Evolutionary conservation across 2,888 invertebrate species (phyloP).

Genomic region (Heliconius erato): DNA sequence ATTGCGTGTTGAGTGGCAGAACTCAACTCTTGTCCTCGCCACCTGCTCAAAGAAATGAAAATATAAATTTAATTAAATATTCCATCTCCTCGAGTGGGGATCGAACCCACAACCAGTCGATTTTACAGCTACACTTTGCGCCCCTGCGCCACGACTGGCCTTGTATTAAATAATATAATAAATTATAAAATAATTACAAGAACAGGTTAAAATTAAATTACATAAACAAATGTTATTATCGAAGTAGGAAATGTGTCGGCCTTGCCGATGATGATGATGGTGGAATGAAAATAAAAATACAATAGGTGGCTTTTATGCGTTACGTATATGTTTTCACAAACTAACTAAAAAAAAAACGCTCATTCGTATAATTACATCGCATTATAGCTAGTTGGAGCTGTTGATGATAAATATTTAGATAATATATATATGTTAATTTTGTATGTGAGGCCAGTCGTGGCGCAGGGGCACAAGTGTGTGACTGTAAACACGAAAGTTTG

Average conservation of each 20-base stretch:
- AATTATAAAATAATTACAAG: background rate
- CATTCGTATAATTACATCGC: background rate
- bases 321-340: background rate
- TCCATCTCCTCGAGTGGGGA: too few relatives aligned
- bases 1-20: too few relatives aligned
- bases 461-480: too few relatives aligned
- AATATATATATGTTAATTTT: constrained; percentile 1
- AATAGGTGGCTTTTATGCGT: background rate
- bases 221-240: constrained; percentile 16
- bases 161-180: background rate
- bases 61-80: too few relatives aligned
- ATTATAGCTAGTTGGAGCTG: too few relatives aligned
- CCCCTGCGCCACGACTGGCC: too few relatives aligned
- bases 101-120: too few relatives aligned
- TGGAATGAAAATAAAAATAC: constrained; percentile 19
- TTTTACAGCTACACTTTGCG: too few relatives aligned
- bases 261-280: constrained; percentile 18
- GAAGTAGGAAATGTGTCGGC: constrained; percentile 24
- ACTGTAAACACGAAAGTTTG: too few relatives aligned
- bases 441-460: too few relatives aligned
- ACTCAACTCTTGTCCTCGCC: too few relatives aligned
- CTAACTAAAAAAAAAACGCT: constrained; percentile 10
- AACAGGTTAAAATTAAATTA: constrained; percentile 1
- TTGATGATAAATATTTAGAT: background rate
- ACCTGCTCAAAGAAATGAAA: too few relatives aligned